phyloP scores from a whole-genome alignment of 2,888 invertebrate species.

The Dolomedes plantarius region DNA sequence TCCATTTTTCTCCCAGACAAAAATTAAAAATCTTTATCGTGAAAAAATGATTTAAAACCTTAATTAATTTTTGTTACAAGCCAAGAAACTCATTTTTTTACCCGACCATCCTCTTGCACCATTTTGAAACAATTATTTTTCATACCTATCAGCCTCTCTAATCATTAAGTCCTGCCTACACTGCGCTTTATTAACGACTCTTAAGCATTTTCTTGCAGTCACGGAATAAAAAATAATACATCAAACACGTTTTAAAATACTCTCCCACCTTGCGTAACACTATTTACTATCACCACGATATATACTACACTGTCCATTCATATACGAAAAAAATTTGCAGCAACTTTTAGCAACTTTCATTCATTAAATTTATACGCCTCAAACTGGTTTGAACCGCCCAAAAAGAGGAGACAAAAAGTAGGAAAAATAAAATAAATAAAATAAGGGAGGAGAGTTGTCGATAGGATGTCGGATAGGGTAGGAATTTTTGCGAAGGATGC shows the following conservation, averaged over 20 bases:
- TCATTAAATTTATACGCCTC: background rate
- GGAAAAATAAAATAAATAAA: background rate
- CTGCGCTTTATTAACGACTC: background rate
- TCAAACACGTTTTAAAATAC: background rate
- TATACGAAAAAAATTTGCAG: background rate
- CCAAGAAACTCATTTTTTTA: too few species aligned
- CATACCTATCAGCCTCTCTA: background rate
- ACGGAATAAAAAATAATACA: background rate
- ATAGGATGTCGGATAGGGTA: background rate
- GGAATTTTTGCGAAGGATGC: conserved; percentile 6
- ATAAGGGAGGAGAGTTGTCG: background rate
- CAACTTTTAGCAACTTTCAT: background rate
- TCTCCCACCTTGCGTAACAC: background rate
- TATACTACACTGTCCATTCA: background rate
- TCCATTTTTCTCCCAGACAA: too few species aligned
- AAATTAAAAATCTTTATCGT: too few species aligned
- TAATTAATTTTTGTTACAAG: too few species aligned
- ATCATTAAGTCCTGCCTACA: background rate
- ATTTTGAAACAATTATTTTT: background rate
- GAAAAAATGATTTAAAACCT: too few species aligned
- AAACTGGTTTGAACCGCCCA: conserved; percentile 4
- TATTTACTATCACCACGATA: background rate
- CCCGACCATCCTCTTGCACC: background rate
- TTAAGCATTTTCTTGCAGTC: background rate
- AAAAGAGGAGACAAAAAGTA: background rate